Evolutionary conservation across 1,140 invertebrate genomes (phyloP), one percentile per base, ranked within the genome.

Genomic region (Aphelinus certus): DNA sequence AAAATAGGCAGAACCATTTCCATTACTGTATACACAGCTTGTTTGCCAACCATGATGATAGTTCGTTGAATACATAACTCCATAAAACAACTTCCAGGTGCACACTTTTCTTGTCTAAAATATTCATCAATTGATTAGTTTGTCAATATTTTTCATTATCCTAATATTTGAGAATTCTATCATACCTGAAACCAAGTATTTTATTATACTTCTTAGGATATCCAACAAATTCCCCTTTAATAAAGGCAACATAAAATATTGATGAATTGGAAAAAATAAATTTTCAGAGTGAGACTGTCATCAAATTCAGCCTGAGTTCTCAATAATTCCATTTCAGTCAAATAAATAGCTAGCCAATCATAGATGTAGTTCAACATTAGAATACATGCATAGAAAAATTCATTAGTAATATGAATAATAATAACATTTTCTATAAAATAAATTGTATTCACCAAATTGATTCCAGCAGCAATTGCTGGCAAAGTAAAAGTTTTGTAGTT

Each of bases 221-320:
- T 0, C 95, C 95, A n/a, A 95, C 90, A 79, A 95, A 94, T 86
- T 95, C 97, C 58, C 97, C 97, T 86, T 99, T 99, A 79, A 98
- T 94, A 88, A 99, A 99, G 0, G 97, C 98, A 81, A 99, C 97
- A 83, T 99, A 99, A 89, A 99, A 98, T 84, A 99, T 97, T 1
- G 51, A 99, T 95, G 89, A 99, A 99, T 89, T 99, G 97, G 55
- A 99, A 91, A 6, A 99, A 86, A 86, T 99, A 99, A 80, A 99
- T 98, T 90, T 99, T 99, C 7, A 99, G 89, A 0, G 97, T 99
- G 26, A 99, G 87, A 58, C 96, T 97, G 82, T 99, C 97, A 83
- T 99, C 98, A 88, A 98, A 99, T 88, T 99, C 96, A 0, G 96
- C 97, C 89, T 99, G 97, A 0, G 98, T 99, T 71, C 98, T 90